Evolutionary conservation across 2,888 invertebrate genomes (phyloP).

Genomic region (Lasioglossum malachurum): DNA sequence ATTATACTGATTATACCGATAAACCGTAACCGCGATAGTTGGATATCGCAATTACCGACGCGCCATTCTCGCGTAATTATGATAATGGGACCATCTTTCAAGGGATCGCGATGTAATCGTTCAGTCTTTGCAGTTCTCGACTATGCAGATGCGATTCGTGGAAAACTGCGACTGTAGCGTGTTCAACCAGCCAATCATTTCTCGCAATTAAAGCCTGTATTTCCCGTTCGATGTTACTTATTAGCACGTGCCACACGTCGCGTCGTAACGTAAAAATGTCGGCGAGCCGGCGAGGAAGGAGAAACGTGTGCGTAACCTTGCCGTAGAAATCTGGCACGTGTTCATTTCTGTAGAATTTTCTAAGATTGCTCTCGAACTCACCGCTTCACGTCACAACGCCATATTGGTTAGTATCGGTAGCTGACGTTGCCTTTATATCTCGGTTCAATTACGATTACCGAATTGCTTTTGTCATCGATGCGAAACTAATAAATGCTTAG

Average conservation of each 20-base stretch:
- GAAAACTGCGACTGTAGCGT: background rate
- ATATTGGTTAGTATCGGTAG: background rate
- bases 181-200: background rate
- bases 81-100: background rate
- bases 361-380: constrained; percentile 16
- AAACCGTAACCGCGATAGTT: constrained; percentile 28
- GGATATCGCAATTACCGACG: constrained; percentile 21
- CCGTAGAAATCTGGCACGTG: constrained; percentile 35
- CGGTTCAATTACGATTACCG: background rate
- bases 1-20: background rate
- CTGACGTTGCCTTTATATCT: background rate
- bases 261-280: constrained; percentile 20
- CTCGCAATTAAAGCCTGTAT: background rate
- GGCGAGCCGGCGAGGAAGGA: background rate
- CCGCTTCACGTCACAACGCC: background rate
- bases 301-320: constrained; percentile 30
- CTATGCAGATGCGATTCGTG: constrained; percentile 3
- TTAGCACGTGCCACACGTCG: constrained; percentile 16
- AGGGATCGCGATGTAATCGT: background rate
- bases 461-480: no score
- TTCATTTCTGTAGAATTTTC: constrained; percentile 15
- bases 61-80: background rate
- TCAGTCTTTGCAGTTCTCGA: background rate
- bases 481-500: no score
- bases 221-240: background rate